These are phyloP conservation scores for Stichodactyla mertensii DNA, from an alignment of 64 coral and sea anemone genomes.

Conservation along the genomic window DNA sequence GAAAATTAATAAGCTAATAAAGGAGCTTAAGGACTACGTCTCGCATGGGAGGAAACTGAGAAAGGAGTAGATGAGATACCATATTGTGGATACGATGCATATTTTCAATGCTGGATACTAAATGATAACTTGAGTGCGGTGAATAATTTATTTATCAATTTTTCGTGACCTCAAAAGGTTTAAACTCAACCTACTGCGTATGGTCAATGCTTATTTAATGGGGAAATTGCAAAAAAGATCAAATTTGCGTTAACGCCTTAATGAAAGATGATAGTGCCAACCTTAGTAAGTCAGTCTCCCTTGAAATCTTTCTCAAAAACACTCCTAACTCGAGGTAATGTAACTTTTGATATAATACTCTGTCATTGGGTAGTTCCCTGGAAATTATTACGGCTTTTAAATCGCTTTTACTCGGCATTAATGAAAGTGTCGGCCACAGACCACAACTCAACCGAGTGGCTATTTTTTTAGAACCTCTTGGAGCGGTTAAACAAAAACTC, in stretches of 20 bases:
- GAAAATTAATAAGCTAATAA: no score
- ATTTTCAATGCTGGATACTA: neutral
- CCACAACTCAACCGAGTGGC: constrained; percentile 7
- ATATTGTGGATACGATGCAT: no score
- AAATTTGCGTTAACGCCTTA: neutral
- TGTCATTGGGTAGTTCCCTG: neutral
- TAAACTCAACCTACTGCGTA: constrained; percentile 12
- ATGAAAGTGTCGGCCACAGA: neutral
- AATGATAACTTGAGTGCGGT: neutral
- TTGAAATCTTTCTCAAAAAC: neutral
- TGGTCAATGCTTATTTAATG: constrained; percentile 9
- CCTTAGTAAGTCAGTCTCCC: neutral
- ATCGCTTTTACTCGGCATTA: neutral
- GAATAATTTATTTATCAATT: constrained; percentile 20
- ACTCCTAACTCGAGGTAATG: neutral
- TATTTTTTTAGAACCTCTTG: constrained; percentile 20
- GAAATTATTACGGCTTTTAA: neutral
- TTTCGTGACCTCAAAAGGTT: constrained; percentile 15
- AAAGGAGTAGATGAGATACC: no score
- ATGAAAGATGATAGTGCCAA: neutral
- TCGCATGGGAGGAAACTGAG: no score
- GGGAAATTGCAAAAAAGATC: constrained; percentile 5
- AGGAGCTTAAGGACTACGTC: no score
- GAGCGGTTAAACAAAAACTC: constrained; percentile 20
- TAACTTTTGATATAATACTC: neutral